Evolutionary conservation across 2,113 vertebrate genomes (phyloP), one percentile per base, ranked within the genome.

Genomic region (Carassius gibelio): DNA sequence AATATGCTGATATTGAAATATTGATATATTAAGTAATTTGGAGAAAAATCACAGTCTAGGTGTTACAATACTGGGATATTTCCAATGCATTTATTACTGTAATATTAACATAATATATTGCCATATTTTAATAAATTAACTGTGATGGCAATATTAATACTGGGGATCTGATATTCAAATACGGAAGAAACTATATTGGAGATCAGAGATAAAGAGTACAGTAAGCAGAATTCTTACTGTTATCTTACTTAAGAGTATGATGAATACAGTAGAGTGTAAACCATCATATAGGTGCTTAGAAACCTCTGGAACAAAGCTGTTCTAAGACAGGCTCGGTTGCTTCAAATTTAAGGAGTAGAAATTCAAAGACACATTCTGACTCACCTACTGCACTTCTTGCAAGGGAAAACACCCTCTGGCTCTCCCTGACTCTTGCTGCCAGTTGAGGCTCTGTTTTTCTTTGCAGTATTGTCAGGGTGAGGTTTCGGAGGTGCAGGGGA

Each of bases 341-440:
- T 62, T 23, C 61, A 62, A 5, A 23, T 62, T 23, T 10, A 62
- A 61, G n/a, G 23, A 66, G 11, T 30, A 30, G 0, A 66, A 66
- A 15, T 15, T 15, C 23, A 30, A 17, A 68, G 64, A 68, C 64
- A 52, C 64, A 36, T 15, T 14, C 69, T 72, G 42, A 69, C 84
- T 8, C 79, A 98, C 98, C 98, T 97, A 93, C 94, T 96, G 87
- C 98, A 99, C 89, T 99, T 99, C 94, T 99, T 99, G 94, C 98
- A 99, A 4, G 98, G 98, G 92, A 99, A 99, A 0, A 95, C 92
- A 45, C 95, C 96, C 48, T 99, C 97, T 21, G 96, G 95, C 72
- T 95, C 96, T 81, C 92, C 95, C 23, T 87, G 88, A 74, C 26
- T 72, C 62, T 87, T 30, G 94, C 94, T 3, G 85, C 91, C 91